Base-by-base conservation (phyloP, 2,888 invertebrate genomes). In the Steromphala cineraria region DNA sequence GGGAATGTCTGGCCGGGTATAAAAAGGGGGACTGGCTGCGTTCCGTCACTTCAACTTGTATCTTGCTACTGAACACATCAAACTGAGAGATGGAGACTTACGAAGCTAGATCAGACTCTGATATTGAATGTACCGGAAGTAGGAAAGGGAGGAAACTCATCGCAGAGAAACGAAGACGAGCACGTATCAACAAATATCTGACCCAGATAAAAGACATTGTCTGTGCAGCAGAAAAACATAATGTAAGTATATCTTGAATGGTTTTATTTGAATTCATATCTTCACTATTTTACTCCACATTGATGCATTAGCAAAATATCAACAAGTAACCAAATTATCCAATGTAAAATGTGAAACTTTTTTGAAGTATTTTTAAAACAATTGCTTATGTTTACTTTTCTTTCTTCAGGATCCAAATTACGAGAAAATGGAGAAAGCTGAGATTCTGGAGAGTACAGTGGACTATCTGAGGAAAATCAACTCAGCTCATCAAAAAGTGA, bases 391-490 rank as follows among this genome's bases (percentile, higher is more conserved):
- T 46, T 46, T 56, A 21, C 10, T 56, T 56, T 5, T 62, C 19
- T 17, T 17, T 28, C 79, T 76, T 1, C 75, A 82, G 82, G 82
- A 82, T 19, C 67, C 80, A 28, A 80, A 82, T 24, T 28, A 79
- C 15, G 82, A 82, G 36, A 82, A 82, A 53, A 82, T 82, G 82
- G 82, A 82, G 77, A 82, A 82, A 55, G 82, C 82, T 13, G 82
- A 82, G 71, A 82, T 82, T 31, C 46, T 82, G 53, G 82, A 82
- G 53, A 80, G 75, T 17, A 82, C 80, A 1, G 40, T 82, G 53
- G 80, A 82, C 52, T 80, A 80, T 28, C 76, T 82, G 46, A 82
- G 71, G 71, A 71, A 71, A 36, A 71, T 71, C 71, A 71, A 31
- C 40, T 40, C 36, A 36, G 40, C 71, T 31, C 71, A 15, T 36